phyloP scores from a whole-genome alignment of 2,888 invertebrate species.

The Nasonia oneida region DNA sequence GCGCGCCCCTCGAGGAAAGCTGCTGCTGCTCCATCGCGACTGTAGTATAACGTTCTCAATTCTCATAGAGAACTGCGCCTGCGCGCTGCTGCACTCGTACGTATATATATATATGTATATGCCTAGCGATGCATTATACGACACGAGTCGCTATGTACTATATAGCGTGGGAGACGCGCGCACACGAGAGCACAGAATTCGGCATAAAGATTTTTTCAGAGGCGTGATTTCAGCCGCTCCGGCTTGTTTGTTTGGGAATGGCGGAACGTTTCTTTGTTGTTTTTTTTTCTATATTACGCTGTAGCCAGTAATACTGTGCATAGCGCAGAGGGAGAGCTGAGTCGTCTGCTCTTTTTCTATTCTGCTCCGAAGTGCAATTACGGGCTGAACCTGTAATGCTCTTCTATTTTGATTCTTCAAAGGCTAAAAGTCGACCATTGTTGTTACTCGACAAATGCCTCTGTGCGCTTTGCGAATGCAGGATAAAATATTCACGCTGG shows the following conservation, averaged over 20 bases:
- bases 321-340: background rate
- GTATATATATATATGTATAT: background rate
- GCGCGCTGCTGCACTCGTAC: background rate
- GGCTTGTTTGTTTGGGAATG: background rate
- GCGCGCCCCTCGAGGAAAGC: conserved; percentile 61
- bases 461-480: too few relatives aligned
- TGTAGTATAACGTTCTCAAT: background rate
- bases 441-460: background rate
- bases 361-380: background rate
- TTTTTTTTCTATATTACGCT: background rate
- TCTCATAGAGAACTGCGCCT: background rate
- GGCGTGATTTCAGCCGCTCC: background rate
- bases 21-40: conserved; percentile 51
- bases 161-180: background rate
- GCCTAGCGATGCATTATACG: background rate
- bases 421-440: background rate
- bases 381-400: too few relatives aligned
- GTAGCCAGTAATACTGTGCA: background rate
- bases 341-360: conserved; percentile 6
- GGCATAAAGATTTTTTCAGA: conserved; percentile 20
- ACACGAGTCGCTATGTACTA: background rate
- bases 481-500: background rate
- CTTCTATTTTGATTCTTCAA: too few relatives aligned
- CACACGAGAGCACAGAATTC: conserved; percentile 9
- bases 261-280: background rate